These are phyloP conservation scores for Dendrolimus kikuchii DNA, from an alignment of 1,140 invertebrate species.

Conservation along the genomic window DNA sequence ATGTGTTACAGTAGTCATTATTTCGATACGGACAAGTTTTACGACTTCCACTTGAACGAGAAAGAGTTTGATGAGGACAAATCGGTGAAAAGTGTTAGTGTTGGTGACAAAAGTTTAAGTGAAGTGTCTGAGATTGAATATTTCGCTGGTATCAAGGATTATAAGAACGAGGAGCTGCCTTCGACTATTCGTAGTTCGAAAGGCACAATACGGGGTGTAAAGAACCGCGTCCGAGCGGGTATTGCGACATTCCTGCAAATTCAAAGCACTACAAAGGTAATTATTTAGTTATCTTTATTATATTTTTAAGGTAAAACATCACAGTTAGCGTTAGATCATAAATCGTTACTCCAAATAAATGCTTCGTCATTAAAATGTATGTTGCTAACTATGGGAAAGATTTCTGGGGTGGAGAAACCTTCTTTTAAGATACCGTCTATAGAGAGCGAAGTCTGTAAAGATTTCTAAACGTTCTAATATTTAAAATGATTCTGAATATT, in stretches of 20 bases:
- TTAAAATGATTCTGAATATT: too few relatives aligned
- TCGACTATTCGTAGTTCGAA: slow-evolving; percentile 89
- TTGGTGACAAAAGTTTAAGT: slow-evolving; percentile 54
- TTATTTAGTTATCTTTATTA: slow-evolving; percentile 5
- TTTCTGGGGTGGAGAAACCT: too few relatives aligned
- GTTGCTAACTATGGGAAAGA: too few relatives aligned
- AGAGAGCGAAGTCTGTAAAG: too few relatives aligned
- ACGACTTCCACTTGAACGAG: slow-evolving; percentile 88
- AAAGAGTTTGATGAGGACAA: slow-evolving; percentile 74
- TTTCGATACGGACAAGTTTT: slow-evolving; percentile 84
- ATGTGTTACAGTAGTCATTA: slow-evolving; percentile 70
- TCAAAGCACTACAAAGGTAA: slow-evolving; percentile 76
- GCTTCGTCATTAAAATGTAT: too few relatives aligned
- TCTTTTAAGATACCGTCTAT: too few relatives aligned
- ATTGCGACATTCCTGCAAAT: slow-evolving; percentile 94
- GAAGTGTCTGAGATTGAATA: slow-evolving; percentile 75
- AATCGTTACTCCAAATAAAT: too few relatives aligned
- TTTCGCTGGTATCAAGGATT: slow-evolving; percentile 87
- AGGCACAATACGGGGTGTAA: slow-evolving; percentile 93
- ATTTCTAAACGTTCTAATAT: too few relatives aligned
- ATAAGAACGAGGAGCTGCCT: slow-evolving; percentile 76
- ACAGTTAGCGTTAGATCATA: too few relatives aligned
- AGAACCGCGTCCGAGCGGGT: slow-evolving; percentile 93
- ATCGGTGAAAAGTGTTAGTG: slow-evolving; percentile 58
- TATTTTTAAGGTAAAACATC: too few relatives aligned